Evolutionary conservation across 2,797 vertebrate genomes (phyloP).

Genomic region (Anabas testudineus): DNA sequence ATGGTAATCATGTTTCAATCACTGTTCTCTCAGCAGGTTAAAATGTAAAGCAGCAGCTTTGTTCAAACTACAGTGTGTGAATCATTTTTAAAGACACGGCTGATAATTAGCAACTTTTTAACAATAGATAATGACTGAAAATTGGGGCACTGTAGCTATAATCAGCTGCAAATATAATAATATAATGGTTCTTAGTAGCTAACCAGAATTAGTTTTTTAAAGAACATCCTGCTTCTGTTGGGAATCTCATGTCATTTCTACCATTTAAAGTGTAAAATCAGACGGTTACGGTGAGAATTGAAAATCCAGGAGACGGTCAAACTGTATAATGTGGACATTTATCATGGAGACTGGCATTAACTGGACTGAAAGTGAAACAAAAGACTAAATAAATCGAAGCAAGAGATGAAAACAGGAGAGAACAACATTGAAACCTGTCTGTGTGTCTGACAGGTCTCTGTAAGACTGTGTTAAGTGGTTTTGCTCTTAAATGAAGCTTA

Average conservation of each 20-base stretch:
- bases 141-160: neutral
- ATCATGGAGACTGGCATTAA: neutral
- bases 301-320: neutral
- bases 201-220: neutral
- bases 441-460: constrained; percentile 7
- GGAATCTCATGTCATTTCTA: no score
- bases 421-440: neutral
- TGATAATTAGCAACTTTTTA: neutral
- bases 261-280: neutral
- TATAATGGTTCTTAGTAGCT: neutral
- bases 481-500: neutral
- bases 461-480: neutral
- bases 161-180: neutral
- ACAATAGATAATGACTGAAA: neutral
- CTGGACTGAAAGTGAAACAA: neutral
- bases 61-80: neutral
- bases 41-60: neutral
- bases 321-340: neutral
- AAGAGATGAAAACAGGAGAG: neutral
- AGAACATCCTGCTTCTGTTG: neutral
- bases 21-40: neutral
- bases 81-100: neutral
- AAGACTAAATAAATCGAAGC: constrained; percentile 4
- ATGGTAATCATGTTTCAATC: neutral
- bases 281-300: neutral